Evolutionary conservation across 2,888 invertebrate species (phyloP).

Genomic region (Bellardia bayeri): DNA sequence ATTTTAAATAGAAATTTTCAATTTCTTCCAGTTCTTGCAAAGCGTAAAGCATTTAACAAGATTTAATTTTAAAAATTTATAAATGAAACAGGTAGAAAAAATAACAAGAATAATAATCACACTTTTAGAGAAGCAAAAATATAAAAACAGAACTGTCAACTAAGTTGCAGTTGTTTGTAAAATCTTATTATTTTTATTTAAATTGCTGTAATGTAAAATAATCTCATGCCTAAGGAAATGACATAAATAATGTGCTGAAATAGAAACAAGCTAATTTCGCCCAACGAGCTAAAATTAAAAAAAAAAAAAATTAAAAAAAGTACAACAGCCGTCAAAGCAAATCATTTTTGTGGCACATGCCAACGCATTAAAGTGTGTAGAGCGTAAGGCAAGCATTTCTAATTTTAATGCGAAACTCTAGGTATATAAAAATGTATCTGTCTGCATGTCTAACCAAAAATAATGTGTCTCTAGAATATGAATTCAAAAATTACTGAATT

Average conservation of each 20-base stretch:
- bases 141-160: slow-evolving; percentile 6
- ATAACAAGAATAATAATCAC: too few species aligned
- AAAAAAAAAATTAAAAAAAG: slow-evolving; percentile 25
- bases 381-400: slow-evolving; percentile 45
- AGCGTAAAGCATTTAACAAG: too few species aligned
- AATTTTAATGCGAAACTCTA: slow-evolving; percentile 41
- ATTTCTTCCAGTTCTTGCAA: too few species aligned
- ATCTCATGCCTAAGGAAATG: slow-evolving; percentile 30
- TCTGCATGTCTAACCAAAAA: slow-evolving; percentile 1
- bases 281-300: slow-evolving; percentile 44
- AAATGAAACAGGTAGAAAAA: too few species aligned
- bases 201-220: neutral
- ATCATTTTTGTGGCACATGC: slow-evolving; percentile 60
- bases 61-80: too few species aligned
- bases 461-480: neutral
- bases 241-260: slow-evolving; percentile 25
- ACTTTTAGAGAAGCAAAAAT: too few species aligned
- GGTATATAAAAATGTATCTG: neutral
- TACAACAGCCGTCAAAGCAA: slow-evolving; percentile 61
- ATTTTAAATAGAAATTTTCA: too few species aligned
- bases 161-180: neutral
- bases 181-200: neutral
- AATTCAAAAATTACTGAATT: slow-evolving; percentile 6
- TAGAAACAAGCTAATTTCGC: slow-evolving; percentile 62
- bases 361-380: slow-evolving; percentile 57